phyloP scores from a whole-genome alignment of 2,797 vertebrate genomes.

The Paedocypris micromegethes region DNA sequence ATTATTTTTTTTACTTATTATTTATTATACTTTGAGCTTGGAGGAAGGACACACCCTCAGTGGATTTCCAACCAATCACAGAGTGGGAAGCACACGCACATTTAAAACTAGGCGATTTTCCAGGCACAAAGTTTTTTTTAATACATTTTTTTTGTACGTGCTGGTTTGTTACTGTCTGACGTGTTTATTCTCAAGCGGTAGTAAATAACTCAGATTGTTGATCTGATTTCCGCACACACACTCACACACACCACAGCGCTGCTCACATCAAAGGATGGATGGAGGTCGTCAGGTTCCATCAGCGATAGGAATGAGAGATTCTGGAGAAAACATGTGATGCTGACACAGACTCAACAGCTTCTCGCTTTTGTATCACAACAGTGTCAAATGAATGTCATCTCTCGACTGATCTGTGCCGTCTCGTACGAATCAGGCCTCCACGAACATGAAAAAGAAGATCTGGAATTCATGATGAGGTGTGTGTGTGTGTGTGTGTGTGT shows the following conservation, averaged over 20 bases:
- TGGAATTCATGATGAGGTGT: constrained; percentile 8
- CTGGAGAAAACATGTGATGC: constrained; percentile 13
- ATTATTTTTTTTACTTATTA: too few relatives aligned
- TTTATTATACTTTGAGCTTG: too few relatives aligned
- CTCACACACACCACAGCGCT: constrained; percentile 11
- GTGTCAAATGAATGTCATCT: neutral
- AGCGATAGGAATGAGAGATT: constrained; percentile 35
- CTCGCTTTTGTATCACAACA: neutral
- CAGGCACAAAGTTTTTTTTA: too few relatives aligned
- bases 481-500: constrained; percentile 34
- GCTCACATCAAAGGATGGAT: constrained; percentile 20
- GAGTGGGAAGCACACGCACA: too few relatives aligned
- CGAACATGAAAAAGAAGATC: neutral
- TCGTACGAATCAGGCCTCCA: neutral
- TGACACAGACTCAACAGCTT: neutral
- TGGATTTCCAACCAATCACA: too few relatives aligned
- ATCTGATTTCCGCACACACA: constrained; percentile 23
- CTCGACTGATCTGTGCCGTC: neutral
- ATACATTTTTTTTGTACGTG: too few relatives aligned
- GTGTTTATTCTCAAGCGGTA: constrained; percentile 1
- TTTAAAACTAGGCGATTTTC: too few relatives aligned
- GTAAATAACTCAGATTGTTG: too few relatives aligned
- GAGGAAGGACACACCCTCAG: too few relatives aligned
- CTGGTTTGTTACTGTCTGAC: neutral
- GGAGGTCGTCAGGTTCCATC: constrained; percentile 9